Base-by-base conservation (phyloP, 1,140 invertebrate genomes). In the Copidosoma floridanum region DNA sequence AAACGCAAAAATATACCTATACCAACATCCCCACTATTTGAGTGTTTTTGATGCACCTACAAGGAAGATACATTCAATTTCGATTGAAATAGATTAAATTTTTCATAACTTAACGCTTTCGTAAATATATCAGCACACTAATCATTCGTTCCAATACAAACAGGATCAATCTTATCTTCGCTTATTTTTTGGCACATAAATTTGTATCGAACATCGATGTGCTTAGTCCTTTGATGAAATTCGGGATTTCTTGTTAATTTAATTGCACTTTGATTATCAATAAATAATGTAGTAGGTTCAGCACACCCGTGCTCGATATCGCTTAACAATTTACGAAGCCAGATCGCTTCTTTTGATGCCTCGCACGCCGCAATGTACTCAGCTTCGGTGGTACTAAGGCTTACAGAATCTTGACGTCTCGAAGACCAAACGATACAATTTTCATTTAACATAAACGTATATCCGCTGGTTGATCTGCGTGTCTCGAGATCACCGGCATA, bases 361-460 rank as follows among this genome's bases (percentile, higher is more conserved):
- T n/a, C 2, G 35, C 24, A 2, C n/a, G n/a, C n/a, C n/a, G n/a
- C n/a, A n/a, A n/a, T n/a, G n/a, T n/a, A 82, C 65, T 83, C 79
- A 11, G 78, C 72, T 60, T 83, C 79, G 51, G 77, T 81, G 14
- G 74, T 75, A 10, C 78, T 80, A 46, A 80, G 67, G 23, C 80
- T 73, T 7, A 81, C 74, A 32, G 66, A 69, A 24, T 51, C 35
- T 73, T 82, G 82, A 63, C 80, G 81, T 32, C 20, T 41, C 2
- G 38, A 41, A 7, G 38, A 41, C 38, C 38, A 41, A 7, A 18
- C n/a, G n/a, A 41, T 18, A 41, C 38, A 16, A 16, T 18, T 18
- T 41, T 18, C 38, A 16, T 12, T 14, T 18, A 41, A 16, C 8
- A 41, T 7, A 2, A 41, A 41, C n/a, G 20, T 7, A 18, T 41